Percentiles rank a stretch among this genome's conserved stretches.
Evolutionary conservation across 2,888 invertebrate genomes (phyloP).

Genomic region (Philereme vetulata): DNA sequence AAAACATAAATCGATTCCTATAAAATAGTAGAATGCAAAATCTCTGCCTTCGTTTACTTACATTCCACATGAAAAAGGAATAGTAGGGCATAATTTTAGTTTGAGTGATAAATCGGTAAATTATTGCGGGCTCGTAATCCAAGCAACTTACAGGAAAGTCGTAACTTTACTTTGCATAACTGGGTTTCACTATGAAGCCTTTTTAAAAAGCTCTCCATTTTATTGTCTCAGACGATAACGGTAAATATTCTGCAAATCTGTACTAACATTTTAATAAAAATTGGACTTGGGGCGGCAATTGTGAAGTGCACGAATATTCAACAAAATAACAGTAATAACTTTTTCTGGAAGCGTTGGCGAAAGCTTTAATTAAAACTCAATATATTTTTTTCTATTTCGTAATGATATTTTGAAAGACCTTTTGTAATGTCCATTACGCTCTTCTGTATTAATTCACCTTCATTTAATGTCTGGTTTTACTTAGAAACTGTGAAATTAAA

Average conservation of each 20-base stretch:
- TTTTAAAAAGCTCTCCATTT: constrained; percentile 27
- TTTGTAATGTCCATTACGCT: constrained; percentile 7
- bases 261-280: neutral
- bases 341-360: neutral
- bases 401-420: constrained; percentile 1
- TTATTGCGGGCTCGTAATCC: constrained; percentile 49
- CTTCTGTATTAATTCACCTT: constrained; percentile 7
- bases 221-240: constrained; percentile 9
- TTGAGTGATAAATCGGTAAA: constrained; percentile 57
- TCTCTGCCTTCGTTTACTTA: constrained; percentile 10
- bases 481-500: constrained; percentile 25
- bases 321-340: neutral
- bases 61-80: constrained; percentile 20
- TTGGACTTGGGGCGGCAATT: neutral
- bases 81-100: constrained; percentile 48
- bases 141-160: constrained; percentile 37
- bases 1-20: constrained; percentile 5
- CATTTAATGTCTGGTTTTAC: constrained; percentile 20
- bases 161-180: constrained; percentile 38
- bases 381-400: neutral
- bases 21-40: constrained; percentile 12
- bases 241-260: neutral
- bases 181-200: constrained; percentile 35
- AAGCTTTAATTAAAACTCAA: too few relatives aligned
- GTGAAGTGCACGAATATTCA: neutral